A percentile compares a stretch with the other conserved stretches of the same genome.
phyloP scores from a whole-genome alignment of 1,140 invertebrate species.

The Drosophila tani region DNA sequence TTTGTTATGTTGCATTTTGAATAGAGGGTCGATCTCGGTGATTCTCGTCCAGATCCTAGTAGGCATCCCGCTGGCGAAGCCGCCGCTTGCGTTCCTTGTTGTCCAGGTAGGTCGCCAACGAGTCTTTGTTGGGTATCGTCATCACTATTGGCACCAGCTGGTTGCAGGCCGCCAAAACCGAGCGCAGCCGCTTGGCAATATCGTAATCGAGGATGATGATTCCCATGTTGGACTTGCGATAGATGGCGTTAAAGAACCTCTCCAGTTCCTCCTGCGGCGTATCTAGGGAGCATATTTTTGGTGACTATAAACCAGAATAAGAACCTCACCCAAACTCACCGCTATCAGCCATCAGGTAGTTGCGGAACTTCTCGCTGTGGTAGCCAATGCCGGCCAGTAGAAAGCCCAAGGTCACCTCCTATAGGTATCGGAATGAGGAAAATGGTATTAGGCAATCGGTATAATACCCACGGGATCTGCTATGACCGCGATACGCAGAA shows the following conservation, averaged over 20 bases:
- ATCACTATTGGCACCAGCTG: slow-evolving; percentile 45
- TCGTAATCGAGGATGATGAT: slow-evolving; percentile 52
- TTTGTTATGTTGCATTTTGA: neutral
- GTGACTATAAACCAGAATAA: no score
- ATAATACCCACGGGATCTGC: slow-evolving; percentile 45
- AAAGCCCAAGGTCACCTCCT: slow-evolving; percentile 59
- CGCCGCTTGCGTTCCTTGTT: slow-evolving; percentile 43
- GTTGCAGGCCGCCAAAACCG: slow-evolving; percentile 27
- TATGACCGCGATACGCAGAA: slow-evolving; percentile 52
- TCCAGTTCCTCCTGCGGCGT: slow-evolving; percentile 44
- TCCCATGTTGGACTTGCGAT: slow-evolving; percentile 46
- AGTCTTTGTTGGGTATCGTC: slow-evolving; percentile 46
- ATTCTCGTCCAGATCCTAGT: neutral
- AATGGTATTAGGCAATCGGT: neutral
- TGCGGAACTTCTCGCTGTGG: slow-evolving; percentile 39
- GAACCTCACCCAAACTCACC: slow-evolving; percentile 9
- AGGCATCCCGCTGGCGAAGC: slow-evolving; percentile 41
- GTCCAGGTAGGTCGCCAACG: slow-evolving; percentile 44
- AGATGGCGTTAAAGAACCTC: slow-evolving; percentile 32
- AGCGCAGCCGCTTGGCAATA: slow-evolving; percentile 28
- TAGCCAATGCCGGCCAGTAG: slow-evolving; percentile 57
- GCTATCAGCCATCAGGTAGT: slow-evolving; percentile 49
- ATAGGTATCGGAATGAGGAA: no score
- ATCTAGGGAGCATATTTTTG: neutral
- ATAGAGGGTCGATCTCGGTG: neutral